Evolutionary conservation across 2,797 vertebrate species (phyloP).

Genomic region (Syngnathus rostellatus): DNA sequence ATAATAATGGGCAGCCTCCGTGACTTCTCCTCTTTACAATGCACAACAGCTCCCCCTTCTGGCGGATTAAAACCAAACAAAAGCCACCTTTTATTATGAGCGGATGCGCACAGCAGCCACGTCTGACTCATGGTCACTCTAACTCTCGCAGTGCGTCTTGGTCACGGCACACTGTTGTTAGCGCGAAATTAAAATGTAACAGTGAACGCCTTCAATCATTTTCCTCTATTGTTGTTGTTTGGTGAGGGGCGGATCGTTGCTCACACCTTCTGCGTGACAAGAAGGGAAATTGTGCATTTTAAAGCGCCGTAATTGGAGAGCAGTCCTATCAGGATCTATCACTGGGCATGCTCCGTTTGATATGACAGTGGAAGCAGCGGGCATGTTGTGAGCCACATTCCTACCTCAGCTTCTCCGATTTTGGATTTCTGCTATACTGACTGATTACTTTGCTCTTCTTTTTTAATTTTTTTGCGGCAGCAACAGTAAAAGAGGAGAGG

Average conservation of each 20-base stretch:
- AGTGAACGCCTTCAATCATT: neutral
- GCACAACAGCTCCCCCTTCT: conserved; percentile 38
- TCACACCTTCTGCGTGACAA: conserved; percentile 7
- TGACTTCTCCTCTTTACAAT: neutral
- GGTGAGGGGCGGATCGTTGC: neutral
- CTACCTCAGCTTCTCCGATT: neutral
- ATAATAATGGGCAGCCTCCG: neutral
- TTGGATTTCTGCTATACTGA: neutral
- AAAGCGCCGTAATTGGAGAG: conserved; percentile 18
- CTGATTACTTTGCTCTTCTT: conserved; percentile 7
- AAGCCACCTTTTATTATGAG: too few species aligned
- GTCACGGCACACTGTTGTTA: neutral
- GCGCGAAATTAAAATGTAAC: neutral
- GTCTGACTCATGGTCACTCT: neutral
- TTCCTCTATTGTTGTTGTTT: neutral
- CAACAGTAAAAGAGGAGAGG: conserved; percentile 6
- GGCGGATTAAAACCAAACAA: neutral
- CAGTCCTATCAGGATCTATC: conserved; percentile 11
- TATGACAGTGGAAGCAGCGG: conserved; percentile 29
- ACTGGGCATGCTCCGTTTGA: conserved; percentile 54
- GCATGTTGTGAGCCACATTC: conserved; percentile 37
- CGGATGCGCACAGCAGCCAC: neutral
- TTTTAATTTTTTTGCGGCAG: neutral
- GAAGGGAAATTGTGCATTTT: conserved; percentile 6
- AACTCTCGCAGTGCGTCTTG: neutral